Conservation (phyloP, 2,113 vertebrate species). For the Pseudopipra pipra region DNA sequence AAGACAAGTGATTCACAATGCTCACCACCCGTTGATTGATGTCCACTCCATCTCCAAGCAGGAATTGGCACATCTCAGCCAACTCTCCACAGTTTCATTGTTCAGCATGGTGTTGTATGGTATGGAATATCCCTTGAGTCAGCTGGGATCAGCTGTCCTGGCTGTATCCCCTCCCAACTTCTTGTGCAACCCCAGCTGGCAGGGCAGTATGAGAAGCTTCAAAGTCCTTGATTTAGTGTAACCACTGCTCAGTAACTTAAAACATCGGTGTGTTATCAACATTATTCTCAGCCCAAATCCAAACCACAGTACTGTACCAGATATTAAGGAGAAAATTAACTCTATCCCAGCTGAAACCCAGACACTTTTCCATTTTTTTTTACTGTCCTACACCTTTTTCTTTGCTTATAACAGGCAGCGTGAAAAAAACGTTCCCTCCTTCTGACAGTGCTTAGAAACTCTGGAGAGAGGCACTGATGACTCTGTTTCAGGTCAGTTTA, state of each 20-base stretch:
- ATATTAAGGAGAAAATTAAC: not conserved
- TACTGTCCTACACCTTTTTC: not conserved
- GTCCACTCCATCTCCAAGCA: not conserved
- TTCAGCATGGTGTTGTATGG: not conserved
- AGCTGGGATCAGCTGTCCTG: not conserved
- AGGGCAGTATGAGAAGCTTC: not conserved
- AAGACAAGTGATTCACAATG: not conserved
- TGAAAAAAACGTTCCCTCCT: not conserved
- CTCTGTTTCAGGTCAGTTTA: not conserved
- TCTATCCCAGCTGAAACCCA: not conserved
- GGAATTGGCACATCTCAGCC: not conserved
- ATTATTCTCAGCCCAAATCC: not conserved
- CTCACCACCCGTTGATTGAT: not conserved
- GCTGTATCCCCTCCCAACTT: not conserved
- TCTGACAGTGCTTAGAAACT: not conserved
- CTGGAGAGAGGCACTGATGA: not conserved
- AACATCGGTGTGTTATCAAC: not conserved
- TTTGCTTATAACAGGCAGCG: not conserved
- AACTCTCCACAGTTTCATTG: not conserved
- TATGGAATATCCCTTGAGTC: not conserved
- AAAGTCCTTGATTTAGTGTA: not conserved
- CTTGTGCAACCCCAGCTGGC: not conserved
- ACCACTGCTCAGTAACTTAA: not conserved
- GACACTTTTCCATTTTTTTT: not conserved
- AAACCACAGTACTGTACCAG: not conserved